Evolutionary conservation across 2,888 invertebrate genomes (phyloP), one percentile per base, ranked within the genome.

Genomic region (Oegoconia quadripuncta): DNA sequence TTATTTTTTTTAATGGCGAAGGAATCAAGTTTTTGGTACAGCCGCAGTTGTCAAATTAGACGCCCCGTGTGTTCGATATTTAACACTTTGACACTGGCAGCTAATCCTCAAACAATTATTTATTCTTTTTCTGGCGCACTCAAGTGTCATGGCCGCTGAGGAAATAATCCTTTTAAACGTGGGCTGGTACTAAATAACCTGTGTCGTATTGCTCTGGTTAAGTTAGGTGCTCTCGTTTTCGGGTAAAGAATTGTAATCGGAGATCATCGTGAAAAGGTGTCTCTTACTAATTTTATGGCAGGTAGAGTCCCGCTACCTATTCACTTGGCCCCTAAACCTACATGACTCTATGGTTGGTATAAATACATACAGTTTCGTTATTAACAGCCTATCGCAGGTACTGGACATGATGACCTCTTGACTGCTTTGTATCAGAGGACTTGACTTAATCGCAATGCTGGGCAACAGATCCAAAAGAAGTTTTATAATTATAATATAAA

Each of bases 11-110:
- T 67, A 57, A 49, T 48, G 48, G 51, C 57, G 40, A 26, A 46
- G 59, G 58, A 55, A 55, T 61, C 60, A 52, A 68, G 63, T 66
- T 74, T 74, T 69, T 65, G 65, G 54, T 30, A 22, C 69, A 70
- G 72, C 66, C 69, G 63, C 76, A 71, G 72, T 74, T 79, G 87
- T 87, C 84, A 84, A 83, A 84, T 84, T 82, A 82, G 83, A 80
- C 76, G 63, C 65, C 35, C 23, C 62, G 66, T 74, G 71, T 71
- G 80, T 82, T 82, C 83, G 83, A 87, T 83, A 84, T 86, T 87
- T 87, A 87, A 87, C 86, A 86, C 86, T 84, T 86, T 86, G 86
- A 86, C 86, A 82, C 86, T 81, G 86, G 75, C 81, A 80, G 79
- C 78, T 87, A 83, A 87, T 86, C 86, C 82, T 58, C 66, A 61